phyloP scores from a whole-genome alignment of 2,797 vertebrate genomes.

The Acipenser ruthenus region DNA sequence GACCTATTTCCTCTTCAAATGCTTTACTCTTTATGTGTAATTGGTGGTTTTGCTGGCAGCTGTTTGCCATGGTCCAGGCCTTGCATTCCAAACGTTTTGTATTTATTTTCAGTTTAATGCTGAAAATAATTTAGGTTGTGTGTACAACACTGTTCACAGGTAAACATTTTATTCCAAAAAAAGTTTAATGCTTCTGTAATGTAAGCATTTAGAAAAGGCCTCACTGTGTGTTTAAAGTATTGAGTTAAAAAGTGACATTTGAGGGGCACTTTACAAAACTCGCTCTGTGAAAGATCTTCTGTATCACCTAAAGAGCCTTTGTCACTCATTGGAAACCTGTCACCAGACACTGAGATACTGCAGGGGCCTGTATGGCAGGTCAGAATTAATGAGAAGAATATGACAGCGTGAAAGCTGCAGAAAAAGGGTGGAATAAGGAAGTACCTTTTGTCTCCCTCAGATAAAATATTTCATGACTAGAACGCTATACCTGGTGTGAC shows the following conservation, averaged over 20 bases:
- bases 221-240: slow-evolving; percentile 6
- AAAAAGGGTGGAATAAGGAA: slow-evolving; percentile 40
- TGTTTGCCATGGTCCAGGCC: too few relatives aligned
- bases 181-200: neutral
- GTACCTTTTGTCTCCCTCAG: slow-evolving; percentile 45
- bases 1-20: too few relatives aligned
- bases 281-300: slow-evolving; percentile 55
- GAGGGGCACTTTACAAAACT: slow-evolving; percentile 59
- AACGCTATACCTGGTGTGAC: too few relatives aligned
- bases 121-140: too few relatives aligned
- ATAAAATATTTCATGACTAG: slow-evolving; percentile 34
- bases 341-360: slow-evolving; percentile 50
- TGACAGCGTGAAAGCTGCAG: slow-evolving; percentile 39
- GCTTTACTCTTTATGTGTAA: too few relatives aligned
- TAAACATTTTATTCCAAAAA: slow-evolving; percentile 17
- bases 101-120: too few relatives aligned
- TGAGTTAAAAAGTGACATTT: slow-evolving; percentile 64
- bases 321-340: slow-evolving; percentile 49
- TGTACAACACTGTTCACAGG: neutral
- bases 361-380: slow-evolving; percentile 48
- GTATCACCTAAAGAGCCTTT: slow-evolving; percentile 61
- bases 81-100: too few relatives aligned
- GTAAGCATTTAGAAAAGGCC: slow-evolving; percentile 4
- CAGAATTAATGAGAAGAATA: slow-evolving; percentile 64
- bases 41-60: too few relatives aligned